Base-by-base conservation (phyloP, 2,888 invertebrate species). In the Ecdyonurus torrentis region DNA sequence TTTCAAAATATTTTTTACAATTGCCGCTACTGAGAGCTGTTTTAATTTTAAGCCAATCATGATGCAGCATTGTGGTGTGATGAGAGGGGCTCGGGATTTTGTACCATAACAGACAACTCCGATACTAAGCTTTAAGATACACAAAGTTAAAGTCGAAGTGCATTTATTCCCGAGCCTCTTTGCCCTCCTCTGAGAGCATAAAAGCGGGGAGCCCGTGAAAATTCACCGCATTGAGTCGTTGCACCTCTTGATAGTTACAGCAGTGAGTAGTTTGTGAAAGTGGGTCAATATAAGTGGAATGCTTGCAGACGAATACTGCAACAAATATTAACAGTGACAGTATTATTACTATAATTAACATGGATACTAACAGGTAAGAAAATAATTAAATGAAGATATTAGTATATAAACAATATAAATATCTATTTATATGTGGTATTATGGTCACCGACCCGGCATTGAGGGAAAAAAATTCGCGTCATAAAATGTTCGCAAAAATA, bases 351-450 rank as follows among this genome's bases (percentile, higher is more conserved):
- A 61, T 61, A 37, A 37, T 10, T 52, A 65, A 60, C 52, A 66
- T 66, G 66, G 66, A 66, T 61, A 63, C 59, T 53, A 66, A 65
- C 63, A 65, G 66, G 66, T 66, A 62, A 65, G 64, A 37, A 37
- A 10, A 37, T 37, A 37, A 15, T 15, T n/a, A n/a, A n/a, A n/a
- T n/a, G n/a, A n/a, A n/a, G n/a, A n/a, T n/a, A n/a, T n/a, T n/a
- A n/a, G n/a, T n/a, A n/a, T n/a, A n/a, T n/a, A n/a, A n/a, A n/a
- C n/a, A n/a, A n/a, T n/a, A n/a, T n/a, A n/a, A n/a, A n/a, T n/a
- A n/a, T n/a, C n/a, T n/a, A n/a, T n/a, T n/a, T n/a, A n/a, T n/a
- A n/a, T n/a, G n/a, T n/a, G n/a, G n/a, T n/a, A n/a, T n/a, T n/a
- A n/a, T n/a, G n/a, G n/a, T n/a, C n/a, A n/a, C n/a, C n/a, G n/a